phyloP scores from a whole-genome alignment of 2,888 invertebrate species.

The Hypolimnas misippus region DNA sequence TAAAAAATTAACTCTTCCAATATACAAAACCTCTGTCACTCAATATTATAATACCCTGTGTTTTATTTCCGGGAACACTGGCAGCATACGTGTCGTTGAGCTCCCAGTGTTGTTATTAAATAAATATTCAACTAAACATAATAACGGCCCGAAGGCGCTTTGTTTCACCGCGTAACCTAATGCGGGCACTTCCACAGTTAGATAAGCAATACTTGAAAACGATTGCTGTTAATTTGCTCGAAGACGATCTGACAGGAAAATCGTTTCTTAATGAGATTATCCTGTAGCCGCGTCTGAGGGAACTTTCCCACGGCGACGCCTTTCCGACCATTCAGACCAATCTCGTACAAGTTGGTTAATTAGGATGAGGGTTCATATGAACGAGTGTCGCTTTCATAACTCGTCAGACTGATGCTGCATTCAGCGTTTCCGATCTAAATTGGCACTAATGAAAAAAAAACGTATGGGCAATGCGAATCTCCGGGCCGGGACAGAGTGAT shows the following conservation, averaged over 20 bases:
- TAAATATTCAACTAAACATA: not conserved
- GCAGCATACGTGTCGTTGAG: no score
- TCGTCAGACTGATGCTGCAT: not conserved
- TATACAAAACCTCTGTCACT: no score
- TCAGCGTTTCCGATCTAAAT: not conserved
- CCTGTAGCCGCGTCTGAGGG: not conserved
- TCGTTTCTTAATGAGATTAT: slow-evolving; percentile 2
- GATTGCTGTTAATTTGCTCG: not conserved
- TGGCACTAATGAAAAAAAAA: slow-evolving; percentile 2
- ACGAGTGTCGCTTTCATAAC: slow-evolving; percentile 7
- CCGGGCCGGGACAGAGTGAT: no score
- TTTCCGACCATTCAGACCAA: not conserved
- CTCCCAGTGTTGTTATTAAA: no score
- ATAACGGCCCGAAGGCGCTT: not conserved
- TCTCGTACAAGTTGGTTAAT: not conserved
- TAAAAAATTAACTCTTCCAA: no score
- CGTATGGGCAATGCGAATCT: not conserved
- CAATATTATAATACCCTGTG: no score
- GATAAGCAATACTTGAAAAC: not conserved
- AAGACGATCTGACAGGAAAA: slow-evolving; percentile 6
- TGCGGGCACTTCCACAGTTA: not conserved
- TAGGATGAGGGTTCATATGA: not conserved
- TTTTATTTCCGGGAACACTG: no score
- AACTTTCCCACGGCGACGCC: slow-evolving; percentile 1
- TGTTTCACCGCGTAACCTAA: not conserved